A percentile compares a stretch with the other conserved stretches of the same genome.
Evolutionary conservation across 2,797 vertebrate species (phyloP).

Genomic region (Amphiprion clarkii): DNA sequence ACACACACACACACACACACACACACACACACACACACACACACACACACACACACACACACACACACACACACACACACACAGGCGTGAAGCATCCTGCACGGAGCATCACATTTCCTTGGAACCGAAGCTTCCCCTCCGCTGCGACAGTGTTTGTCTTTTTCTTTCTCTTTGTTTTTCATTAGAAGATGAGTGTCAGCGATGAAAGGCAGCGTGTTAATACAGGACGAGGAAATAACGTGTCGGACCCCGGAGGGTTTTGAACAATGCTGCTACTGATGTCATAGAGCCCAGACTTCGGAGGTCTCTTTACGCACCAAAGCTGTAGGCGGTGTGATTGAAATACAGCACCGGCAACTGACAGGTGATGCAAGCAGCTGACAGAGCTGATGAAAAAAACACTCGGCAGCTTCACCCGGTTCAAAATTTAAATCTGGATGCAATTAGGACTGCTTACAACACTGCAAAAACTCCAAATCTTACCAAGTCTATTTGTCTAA

Average conservation of each 20-base stretch:
- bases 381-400: constrained; percentile 63
- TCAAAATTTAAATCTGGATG: constrained; percentile 53
- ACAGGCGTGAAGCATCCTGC: constrained; percentile 46
- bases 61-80: constrained; percentile 38
- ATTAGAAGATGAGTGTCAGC: constrained; percentile 55
- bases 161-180: constrained; percentile 41
- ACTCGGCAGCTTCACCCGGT: constrained; percentile 41
- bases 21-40: constrained; percentile 40
- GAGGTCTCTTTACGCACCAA: constrained; percentile 50
- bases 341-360: constrained; percentile 57
- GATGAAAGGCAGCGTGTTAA: constrained; percentile 70
- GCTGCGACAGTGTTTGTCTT: constrained; percentile 45
- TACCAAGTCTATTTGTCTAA: no score
- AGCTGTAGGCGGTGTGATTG: constrained; percentile 59
- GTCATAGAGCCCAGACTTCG: constrained; percentile 69
- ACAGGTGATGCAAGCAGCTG: constrained; percentile 72
- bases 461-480: no score
- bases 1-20: constrained; percentile 42
- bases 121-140: constrained; percentile 44
- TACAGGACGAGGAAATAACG: constrained; percentile 63
- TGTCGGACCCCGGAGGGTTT: constrained; percentile 51
- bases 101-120: constrained; percentile 53
- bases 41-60: constrained; percentile 40
- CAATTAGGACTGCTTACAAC: constrained; percentile 34
- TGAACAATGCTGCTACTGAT: constrained; percentile 73